These are phyloP conservation scores for Suncus etruscus DNA, from an alignment of 2,113 vertebrate genomes.

Conservation along the genomic window DNA sequence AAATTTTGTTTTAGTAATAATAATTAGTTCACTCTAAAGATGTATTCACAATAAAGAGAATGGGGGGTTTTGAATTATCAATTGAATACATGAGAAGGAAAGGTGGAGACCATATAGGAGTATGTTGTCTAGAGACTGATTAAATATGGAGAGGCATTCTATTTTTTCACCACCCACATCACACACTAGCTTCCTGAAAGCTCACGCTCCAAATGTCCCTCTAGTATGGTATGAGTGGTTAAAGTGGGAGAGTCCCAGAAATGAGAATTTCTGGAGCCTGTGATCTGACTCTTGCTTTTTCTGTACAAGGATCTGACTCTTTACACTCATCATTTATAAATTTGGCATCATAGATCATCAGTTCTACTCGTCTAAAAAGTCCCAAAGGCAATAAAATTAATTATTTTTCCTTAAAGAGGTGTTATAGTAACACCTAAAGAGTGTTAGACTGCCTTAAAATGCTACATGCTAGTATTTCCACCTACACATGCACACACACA, in stretches of 20 bases:
- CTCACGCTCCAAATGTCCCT: background rate
- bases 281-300: constrained; percentile 19
- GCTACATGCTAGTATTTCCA: background rate
- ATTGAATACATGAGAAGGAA: constrained; percentile 7
- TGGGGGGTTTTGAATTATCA: constrained; percentile 26
- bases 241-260: constrained; percentile 22
- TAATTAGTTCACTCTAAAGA: constrained; percentile 57
- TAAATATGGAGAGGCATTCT: constrained; percentile 16
- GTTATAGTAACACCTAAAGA: background rate
- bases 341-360: constrained; percentile 34
- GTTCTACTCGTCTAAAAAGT: constrained; percentile 30
- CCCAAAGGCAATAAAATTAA: background rate
- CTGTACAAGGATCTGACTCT: background rate
- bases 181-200: constrained; percentile 28
- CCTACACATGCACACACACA: background rate
- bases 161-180: constrained; percentile 33
- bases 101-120: constrained; percentile 26
- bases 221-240: constrained; percentile 23
- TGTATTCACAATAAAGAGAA: constrained; percentile 32
- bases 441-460: background rate
- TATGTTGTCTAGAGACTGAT: constrained; percentile 41
- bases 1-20: constrained; percentile 25
- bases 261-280: background rate
- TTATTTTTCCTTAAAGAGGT: background rate
- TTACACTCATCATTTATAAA: constrained; percentile 27